Percentiles rank a stretch among this genome's conserved stretches.
Evolutionary conservation across 2,113 vertebrate genomes (phyloP).

Genomic region (Hirundichthys speculiger): DNA sequence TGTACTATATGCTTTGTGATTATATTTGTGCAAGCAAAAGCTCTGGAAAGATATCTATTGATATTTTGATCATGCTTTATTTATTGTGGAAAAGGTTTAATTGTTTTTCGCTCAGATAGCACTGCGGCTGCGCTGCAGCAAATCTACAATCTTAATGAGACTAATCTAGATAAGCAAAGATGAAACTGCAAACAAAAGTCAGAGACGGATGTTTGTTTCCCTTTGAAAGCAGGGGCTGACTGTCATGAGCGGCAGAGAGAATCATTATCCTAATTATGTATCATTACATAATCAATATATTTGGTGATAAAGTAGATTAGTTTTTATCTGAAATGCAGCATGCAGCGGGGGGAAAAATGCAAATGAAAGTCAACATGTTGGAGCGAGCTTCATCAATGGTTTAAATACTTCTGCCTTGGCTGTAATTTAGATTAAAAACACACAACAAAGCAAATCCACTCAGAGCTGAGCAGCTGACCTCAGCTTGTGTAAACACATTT

Average conservation of each 20-base stretch:
- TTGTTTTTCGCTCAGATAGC: slow-evolving; percentile 4
- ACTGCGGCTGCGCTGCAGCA: slow-evolving; percentile 6
- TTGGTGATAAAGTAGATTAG: slow-evolving; percentile 34
- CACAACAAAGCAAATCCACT: slow-evolving; percentile 57
- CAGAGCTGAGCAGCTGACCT: slow-evolving; percentile 40
- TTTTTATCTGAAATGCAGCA: slow-evolving; percentile 23
- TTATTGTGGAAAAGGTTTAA: slow-evolving; percentile 3
- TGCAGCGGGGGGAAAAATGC: slow-evolving; percentile 20
- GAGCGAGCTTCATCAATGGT: slow-evolving; percentile 6
- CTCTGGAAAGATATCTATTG: not conserved
- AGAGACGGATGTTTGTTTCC: slow-evolving; percentile 28
- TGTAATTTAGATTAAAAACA: slow-evolving; percentile 37
- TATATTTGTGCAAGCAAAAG: slow-evolving; percentile 10
- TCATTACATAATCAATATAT: slow-evolving; percentile 54
- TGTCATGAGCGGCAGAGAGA: slow-evolving; percentile 33
- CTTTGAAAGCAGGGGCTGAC: slow-evolving; percentile 20
- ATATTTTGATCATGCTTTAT: slow-evolving; percentile 16
- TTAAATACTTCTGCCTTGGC: slow-evolving; percentile 27
- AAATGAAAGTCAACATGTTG: slow-evolving; percentile 13
- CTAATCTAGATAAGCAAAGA: slow-evolving; percentile 48
- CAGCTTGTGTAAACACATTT: slow-evolving; percentile 50
- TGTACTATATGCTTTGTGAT: slow-evolving; percentile 4
- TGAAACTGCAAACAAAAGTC: slow-evolving; percentile 32
- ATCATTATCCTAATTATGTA: slow-evolving; percentile 58
- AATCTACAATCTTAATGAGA: slow-evolving; percentile 39